Percentiles rank a stretch among this genome's conserved stretches.
These are phyloP conservation scores for Melanotus villosus DNA, from an alignment of 2,888 invertebrate species.

Conservation along the genomic window DNA sequence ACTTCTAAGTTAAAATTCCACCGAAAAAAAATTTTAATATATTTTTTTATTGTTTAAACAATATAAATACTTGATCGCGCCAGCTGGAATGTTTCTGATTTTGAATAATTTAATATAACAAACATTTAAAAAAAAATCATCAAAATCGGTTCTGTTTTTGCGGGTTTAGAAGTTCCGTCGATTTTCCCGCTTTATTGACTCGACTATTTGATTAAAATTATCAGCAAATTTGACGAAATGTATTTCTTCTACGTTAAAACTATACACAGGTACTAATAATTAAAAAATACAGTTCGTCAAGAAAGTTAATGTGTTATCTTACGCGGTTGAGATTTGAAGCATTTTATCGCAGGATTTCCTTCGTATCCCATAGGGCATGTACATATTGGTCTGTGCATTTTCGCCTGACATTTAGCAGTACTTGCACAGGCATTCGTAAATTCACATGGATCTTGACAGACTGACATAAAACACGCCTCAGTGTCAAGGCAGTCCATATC, in stretches of 20 bases:
- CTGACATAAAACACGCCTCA: constrained; percentile 86
- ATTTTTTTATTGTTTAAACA: too few species aligned
- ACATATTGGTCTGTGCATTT: constrained; percentile 88
- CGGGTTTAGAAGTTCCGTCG: too few species aligned
- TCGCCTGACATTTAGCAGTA: constrained; percentile 84
- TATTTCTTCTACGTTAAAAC: background rate
- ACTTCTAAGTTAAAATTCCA: too few species aligned
- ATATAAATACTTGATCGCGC: too few species aligned
- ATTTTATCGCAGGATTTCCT: constrained; percentile 86
- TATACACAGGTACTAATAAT: background rate
- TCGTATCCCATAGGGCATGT: constrained; percentile 85
- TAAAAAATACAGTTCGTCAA: background rate
- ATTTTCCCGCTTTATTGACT: too few species aligned
- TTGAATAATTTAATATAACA: too few species aligned
- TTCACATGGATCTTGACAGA: constrained; percentile 88
- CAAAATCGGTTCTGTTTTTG: too few species aligned
- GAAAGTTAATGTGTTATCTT: constrained; percentile 68
- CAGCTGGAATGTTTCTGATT: too few species aligned
- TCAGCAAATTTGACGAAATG: background rate
- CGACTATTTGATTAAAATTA: too few species aligned
- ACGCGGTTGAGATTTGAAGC: constrained; percentile 83
- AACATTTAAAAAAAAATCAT: too few species aligned
- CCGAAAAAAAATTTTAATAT: too few species aligned
- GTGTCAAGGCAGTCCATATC: constrained; percentile 88
- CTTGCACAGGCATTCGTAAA: constrained; percentile 83